Conservation (phyloP, 2,113 vertebrate species). For the Thryonomys swinderianus region DNA sequence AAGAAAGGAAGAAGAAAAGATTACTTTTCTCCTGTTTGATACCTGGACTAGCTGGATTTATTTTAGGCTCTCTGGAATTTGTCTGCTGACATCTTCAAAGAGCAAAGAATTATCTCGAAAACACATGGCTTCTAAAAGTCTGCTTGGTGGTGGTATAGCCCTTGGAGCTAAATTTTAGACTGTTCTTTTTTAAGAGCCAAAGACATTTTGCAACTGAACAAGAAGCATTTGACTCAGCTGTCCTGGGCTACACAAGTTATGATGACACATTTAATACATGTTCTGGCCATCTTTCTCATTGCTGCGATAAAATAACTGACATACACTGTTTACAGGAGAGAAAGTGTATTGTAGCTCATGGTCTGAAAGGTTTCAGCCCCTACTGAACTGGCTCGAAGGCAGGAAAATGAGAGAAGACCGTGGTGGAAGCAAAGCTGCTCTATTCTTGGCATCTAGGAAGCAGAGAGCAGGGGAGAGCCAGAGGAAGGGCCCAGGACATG, state of each 20-base stretch:
- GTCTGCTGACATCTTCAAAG: conserved; percentile 14
- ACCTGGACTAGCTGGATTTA: neutral
- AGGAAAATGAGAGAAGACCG: neutral
- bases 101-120: conserved; percentile 24
- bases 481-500: neutral
- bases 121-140: neutral
- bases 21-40: neutral
- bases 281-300: neutral
- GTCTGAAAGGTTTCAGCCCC: neutral
- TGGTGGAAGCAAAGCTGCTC: neutral
- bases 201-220: neutral
- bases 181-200: conserved; percentile 11
- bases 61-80: neutral
- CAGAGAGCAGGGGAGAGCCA: neutral
- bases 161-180: neutral
- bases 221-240: neutral
- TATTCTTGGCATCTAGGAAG: neutral
- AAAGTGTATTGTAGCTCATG: neutral
- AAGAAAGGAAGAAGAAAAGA: neutral
- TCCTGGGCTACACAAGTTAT: neutral
- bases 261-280: neutral
- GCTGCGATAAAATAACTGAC: neutral
- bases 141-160: neutral
- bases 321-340: neutral
- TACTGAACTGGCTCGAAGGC: neutral